These are phyloP conservation scores for Mythimna albipuncta DNA, from an alignment of 2,888 invertebrate species.

Conservation along the genomic window DNA sequence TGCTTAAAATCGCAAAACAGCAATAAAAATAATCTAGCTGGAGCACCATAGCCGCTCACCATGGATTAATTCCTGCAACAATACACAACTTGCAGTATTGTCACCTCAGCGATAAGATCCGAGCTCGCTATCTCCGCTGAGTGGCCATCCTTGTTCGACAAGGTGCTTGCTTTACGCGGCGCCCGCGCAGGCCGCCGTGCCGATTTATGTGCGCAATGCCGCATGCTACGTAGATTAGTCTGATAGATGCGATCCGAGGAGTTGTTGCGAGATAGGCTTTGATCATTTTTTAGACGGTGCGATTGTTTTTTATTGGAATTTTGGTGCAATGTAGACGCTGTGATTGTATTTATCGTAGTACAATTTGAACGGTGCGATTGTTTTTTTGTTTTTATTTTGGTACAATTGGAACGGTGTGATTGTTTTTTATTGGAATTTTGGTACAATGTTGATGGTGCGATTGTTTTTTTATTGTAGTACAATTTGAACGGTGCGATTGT, in stretches of 20 bases:
- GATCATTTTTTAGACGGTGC: slow-evolving; percentile 32
- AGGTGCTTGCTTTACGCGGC: slow-evolving; percentile 72
- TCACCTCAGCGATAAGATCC: slow-evolving; percentile 73
- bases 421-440: slow-evolving; percentile 2
- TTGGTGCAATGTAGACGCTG: background rate
- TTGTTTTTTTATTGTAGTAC: background rate
- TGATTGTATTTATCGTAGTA: background rate
- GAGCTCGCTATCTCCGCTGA: slow-evolving; percentile 65
- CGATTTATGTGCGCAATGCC: slow-evolving; percentile 71
- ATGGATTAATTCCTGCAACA: slow-evolving; percentile 49
- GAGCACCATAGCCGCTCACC: background rate
- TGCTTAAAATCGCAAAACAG: background rate
- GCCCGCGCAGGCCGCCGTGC: slow-evolving; percentile 60
- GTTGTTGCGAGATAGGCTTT: slow-evolving; percentile 41
- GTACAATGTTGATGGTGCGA: background rate
- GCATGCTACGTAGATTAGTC: slow-evolving; percentile 70
- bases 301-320: slow-evolving; percentile 8
- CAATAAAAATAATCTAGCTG: background rate
- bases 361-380: background rate
- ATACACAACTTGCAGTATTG: slow-evolving; percentile 67
- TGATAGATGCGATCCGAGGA: slow-evolving; percentile 69
- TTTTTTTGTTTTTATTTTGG: no score
- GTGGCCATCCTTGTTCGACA: slow-evolving; percentile 69
- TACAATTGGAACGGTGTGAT: background rate
- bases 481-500: no score